Conservation (phyloP, 2,888 invertebrate genomes). For the Drosophila demipolita region DNA sequence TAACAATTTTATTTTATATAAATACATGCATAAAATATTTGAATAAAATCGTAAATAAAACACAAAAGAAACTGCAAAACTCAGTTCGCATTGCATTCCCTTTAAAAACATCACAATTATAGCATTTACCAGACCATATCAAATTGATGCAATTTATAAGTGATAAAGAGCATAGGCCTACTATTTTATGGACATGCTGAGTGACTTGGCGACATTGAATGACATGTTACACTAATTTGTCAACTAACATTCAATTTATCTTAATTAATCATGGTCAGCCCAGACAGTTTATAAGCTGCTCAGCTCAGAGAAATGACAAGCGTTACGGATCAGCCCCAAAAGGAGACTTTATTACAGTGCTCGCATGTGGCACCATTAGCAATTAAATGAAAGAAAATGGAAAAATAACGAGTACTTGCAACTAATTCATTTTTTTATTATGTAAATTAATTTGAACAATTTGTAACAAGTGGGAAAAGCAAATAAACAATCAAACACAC, state of each 20-base stretch:
- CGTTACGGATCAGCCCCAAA: conserved; percentile 20
- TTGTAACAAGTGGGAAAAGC: conserved; percentile 56
- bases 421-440: conserved; percentile 77
- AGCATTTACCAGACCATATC: not conserved
- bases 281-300: conserved; percentile 34
- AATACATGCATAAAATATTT: too few relatives aligned
- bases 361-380: not conserved
- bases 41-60: too few relatives aligned
- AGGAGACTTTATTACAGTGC: conserved; percentile 36
- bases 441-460: conserved; percentile 74
- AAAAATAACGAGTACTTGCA: conserved; percentile 31
- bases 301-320: conserved; percentile 33
- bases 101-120: not conserved
- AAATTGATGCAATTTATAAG: conserved; percentile 1
- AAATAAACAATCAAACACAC: conserved; percentile 16
- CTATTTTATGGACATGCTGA: conserved; percentile 15
- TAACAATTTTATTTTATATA: too few relatives aligned
- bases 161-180: not conserved
- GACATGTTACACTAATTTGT: conserved; percentile 27
- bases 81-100: not conserved
- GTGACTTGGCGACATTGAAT: conserved; percentile 13
- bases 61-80: too few relatives aligned
- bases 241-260: conserved; percentile 61
- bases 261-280: conserved; percentile 59
- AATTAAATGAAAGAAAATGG: not conserved